Conservation (phyloP, 30 jellyfish, hydroid and myxozoan species). For the Aurelia aurita region DNA sequence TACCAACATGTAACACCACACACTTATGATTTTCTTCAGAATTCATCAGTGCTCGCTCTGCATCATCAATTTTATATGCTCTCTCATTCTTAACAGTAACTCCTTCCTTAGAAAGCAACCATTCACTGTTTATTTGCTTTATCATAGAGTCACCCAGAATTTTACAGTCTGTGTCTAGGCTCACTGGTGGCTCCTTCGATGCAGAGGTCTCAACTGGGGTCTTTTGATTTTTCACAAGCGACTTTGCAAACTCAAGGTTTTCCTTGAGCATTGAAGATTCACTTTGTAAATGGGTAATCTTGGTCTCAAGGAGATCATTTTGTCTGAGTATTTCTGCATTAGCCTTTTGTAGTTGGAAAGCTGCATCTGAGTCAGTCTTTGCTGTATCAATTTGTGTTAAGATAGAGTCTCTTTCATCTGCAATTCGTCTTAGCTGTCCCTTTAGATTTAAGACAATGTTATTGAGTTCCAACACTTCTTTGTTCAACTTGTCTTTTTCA, state of each 20-base stretch:
- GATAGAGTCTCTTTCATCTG: constrained; percentile 9
- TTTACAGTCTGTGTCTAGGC: background rate
- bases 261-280: constrained; percentile 7
- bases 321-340: constrained; percentile 19
- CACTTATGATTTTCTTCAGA: background rate
- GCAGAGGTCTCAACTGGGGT: constrained; percentile 5
- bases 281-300: constrained; percentile 6
- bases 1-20: background rate
- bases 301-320: constrained; percentile 13
- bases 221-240: background rate
- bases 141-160: constrained; percentile 8
- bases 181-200: background rate
- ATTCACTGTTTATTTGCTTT: background rate
- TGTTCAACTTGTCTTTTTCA: constrained; percentile 15
- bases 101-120: constrained; percentile 12
- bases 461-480: background rate
- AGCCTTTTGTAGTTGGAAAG: constrained; percentile 6
- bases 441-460: constrained; percentile 1
- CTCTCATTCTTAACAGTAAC: background rate
- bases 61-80: constrained; percentile 1
- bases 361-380: constrained; percentile 7
- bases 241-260: constrained; percentile 4
- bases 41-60: background rate
- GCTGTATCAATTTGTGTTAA: constrained; percentile 9
- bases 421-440: constrained; percentile 13